Conservation (phyloP, 2,888 invertebrate species). For the Epistrophe eligans region DNA sequence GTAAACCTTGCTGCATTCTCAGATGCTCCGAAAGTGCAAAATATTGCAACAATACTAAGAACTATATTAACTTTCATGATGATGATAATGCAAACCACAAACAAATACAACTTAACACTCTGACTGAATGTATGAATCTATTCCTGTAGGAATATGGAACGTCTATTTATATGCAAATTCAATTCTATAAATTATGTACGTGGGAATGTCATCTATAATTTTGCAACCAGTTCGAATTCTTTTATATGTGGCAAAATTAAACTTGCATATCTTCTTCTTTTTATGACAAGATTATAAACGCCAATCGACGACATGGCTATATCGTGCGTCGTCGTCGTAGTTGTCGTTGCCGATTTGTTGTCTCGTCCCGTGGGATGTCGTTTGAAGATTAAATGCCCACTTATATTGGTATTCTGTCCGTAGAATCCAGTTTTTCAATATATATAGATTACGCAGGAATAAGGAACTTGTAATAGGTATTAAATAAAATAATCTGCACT, state of each 20-base stretch:
- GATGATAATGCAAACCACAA: neutral
- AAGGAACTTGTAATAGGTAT: neutral
- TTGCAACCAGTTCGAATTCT: constrained; percentile 55
- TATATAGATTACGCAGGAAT: neutral
- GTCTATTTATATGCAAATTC: constrained; percentile 64
- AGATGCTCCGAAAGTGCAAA: constrained; percentile 49
- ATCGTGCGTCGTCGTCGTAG: neutral
- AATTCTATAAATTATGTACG: neutral
- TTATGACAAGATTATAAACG: constrained; percentile 59
- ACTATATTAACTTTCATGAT: constrained; percentile 54
- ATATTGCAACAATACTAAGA: constrained; percentile 51
- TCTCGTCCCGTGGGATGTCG: constrained; percentile 48
- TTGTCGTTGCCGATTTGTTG: neutral
- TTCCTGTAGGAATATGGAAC: constrained; percentile 9
- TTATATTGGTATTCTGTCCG: neutral
- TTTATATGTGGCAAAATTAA: neutral
- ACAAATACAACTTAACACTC: constrained; percentile 22
- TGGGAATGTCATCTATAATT: constrained; percentile 33
- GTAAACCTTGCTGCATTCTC: constrained; percentile 47
- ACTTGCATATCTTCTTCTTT: constrained; percentile 16
- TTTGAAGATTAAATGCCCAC: constrained; percentile 39
- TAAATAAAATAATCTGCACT: neutral
- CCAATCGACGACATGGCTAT: constrained; percentile 24
- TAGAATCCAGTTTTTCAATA: constrained; percentile 46
- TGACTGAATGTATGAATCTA: constrained; percentile 37